Percentiles rank a stretch among this genome's conserved stretches.
Evolutionary conservation across 2,113 vertebrate genomes (phyloP).

Genomic region (Xyrauchen texanus): DNA sequence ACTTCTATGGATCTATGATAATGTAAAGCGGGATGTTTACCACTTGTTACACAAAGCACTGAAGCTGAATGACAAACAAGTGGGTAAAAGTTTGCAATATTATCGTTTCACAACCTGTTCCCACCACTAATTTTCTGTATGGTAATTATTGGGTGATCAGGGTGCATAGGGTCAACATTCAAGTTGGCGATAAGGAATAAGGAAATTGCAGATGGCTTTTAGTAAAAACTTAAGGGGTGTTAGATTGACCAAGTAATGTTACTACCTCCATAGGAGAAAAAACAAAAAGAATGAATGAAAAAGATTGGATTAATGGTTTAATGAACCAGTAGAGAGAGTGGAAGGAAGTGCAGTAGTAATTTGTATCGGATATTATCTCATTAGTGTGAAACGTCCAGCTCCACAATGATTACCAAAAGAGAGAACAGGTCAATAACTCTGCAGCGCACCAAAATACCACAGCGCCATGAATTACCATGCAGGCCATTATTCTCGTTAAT

Average conservation of each 20-base stretch:
- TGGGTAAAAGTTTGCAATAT: too few relatives aligned
- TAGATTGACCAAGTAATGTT: background rate
- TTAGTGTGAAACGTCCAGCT: constrained; percentile 46
- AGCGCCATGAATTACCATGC: constrained; percentile 14
- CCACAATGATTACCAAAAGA: constrained; percentile 30
- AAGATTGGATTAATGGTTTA: constrained; percentile 21
- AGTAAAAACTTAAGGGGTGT: too few relatives aligned
- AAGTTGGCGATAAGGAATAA: too few relatives aligned
- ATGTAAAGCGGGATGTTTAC: too few relatives aligned
- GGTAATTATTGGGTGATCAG: too few relatives aligned
- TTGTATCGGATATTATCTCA: constrained; percentile 48
- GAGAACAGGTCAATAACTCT: constrained; percentile 38
- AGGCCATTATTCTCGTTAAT: constrained; percentile 30
- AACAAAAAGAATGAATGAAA: background rate
- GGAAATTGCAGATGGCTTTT: too few relatives aligned
- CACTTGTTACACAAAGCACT: too few relatives aligned
- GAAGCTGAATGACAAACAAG: too few relatives aligned
- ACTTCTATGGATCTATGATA: too few relatives aligned
- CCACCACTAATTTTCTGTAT: too few relatives aligned
- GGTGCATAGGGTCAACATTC: too few relatives aligned
- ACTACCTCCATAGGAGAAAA: background rate
- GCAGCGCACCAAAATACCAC: constrained; percentile 37
- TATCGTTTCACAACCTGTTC: too few relatives aligned
- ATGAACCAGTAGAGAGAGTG: background rate
- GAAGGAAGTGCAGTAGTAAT: constrained; percentile 24